Base-by-base conservation (phyloP, 1,140 invertebrate genomes). In the Cheumatopsyche charites region DNA sequence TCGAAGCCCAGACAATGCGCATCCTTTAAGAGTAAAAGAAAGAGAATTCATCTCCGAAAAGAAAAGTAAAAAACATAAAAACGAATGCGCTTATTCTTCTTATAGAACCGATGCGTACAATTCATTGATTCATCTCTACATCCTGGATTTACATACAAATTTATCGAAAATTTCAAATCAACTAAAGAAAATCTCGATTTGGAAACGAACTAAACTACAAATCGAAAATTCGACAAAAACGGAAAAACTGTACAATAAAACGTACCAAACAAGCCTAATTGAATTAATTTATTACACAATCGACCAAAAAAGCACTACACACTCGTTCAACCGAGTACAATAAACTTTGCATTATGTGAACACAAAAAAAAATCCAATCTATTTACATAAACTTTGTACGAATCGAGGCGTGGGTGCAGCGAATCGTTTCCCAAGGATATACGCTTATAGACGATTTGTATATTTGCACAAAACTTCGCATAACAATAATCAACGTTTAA, bases 111-210 rank as follows among this genome's bases (percentile, higher is more conserved):
- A 58, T 58, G 25, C 4, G 55, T 21, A 12, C 19, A 26, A n/a
- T n/a, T n/a, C 21, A 25, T 23, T 58, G 55, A 58, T 58, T 58
- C 25, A 58, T 58, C 55, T 19, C 55, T n/a, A n/a, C 49, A 52
- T 52, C 19, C 43, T 19, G 15, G 49, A 52, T 58, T 58, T 58
- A 58, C 55, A 58, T 58, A 58, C n/a, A n/a, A n/a, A n/a, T n/a
- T n/a, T n/a, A n/a, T n/a, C n/a, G n/a, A n/a, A n/a, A n/a, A n/a
- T n/a, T n/a, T n/a, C n/a, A n/a, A n/a, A n/a, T n/a, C n/a, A n/a
- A n/a, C n/a, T n/a, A n/a, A n/a, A n/a, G n/a, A n/a, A n/a, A n/a
- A n/a, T n/a, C n/a, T n/a, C n/a, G n/a, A n/a, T n/a, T n/a, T n/a
- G n/a, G n/a, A n/a, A n/a, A n/a, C n/a, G n/a, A n/a, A n/a, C n/a